Evolutionary conservation across 2,797 vertebrate genomes (phyloP), one percentile per base, ranked within the genome.

Genomic region (Heliangelus exortis): DNA sequence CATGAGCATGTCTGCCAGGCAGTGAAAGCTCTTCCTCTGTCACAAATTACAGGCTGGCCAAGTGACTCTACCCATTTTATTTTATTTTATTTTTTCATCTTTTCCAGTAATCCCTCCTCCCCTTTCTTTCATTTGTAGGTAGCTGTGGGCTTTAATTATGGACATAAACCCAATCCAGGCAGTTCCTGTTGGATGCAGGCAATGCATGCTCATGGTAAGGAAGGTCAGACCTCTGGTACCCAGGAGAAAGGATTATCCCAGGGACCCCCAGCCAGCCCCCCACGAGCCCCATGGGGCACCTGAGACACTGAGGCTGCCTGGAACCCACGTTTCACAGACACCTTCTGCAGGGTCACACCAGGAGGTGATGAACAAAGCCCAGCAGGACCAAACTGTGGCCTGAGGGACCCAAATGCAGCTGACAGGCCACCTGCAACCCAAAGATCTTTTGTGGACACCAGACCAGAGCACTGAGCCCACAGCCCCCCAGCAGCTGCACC

Each of bases 141-240:
- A 77, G 65, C 41, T 66, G 20, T n/a, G 39, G n/a, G 31, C 11
- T 80, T 81, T 31, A 85, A 84, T 92, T 58, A 59, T 10, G 25
- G 76, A 81, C 25, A 13, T 61, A 7, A 85, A 26, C 13, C 39
- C 3, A 0, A 21, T 10, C 26, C 54, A 36, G 50, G 25, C 47
- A 83, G 36, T 5, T 85, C 19, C 57, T 54, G 3, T 1, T 36
- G 31, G 50, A 43, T 69, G 33, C 14, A 39, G 58, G 78, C 10
- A 48, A 21, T 2, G 31, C 16, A 8, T 0, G 0, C 28, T 21
- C 7, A 6, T 1, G 2, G 12, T 22, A 33, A 53, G 69, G 55
- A 33, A 63, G 57, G 67, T 57, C 63, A 59, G 51, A 61, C 7
- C 54, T 16, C 10, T 20, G 22, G 7, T 8, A 12, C 43, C 13